phyloP scores from a whole-genome alignment of 2,888 invertebrate genomes.

The Venusia cambrica region DNA sequence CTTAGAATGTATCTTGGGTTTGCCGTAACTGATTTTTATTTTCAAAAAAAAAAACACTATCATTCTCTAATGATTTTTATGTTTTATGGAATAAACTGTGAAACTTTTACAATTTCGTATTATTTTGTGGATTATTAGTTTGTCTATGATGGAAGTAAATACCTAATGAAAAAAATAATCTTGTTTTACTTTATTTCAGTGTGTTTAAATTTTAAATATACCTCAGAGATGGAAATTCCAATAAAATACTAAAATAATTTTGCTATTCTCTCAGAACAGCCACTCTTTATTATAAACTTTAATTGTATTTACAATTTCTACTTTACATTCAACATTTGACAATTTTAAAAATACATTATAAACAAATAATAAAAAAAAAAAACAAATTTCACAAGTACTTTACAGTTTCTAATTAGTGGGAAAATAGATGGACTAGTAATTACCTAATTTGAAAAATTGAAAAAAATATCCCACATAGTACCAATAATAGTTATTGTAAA shows the following conservation, averaged over 20 bases:
- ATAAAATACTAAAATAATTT: slow-evolving; percentile 44
- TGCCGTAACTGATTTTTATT: slow-evolving; percentile 47
- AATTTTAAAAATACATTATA: slow-evolving; percentile 80
- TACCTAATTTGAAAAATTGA: slow-evolving; percentile 64
- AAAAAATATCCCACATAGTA: slow-evolving; percentile 57
- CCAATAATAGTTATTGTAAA: slow-evolving; percentile 27
- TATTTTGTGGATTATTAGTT: slow-evolving; percentile 59
- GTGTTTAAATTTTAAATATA: neutral
- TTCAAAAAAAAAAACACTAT: slow-evolving; percentile 55
- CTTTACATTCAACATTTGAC: slow-evolving; percentile 78
- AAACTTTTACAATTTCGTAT: slow-evolving; percentile 54
- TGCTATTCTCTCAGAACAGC: slow-evolving; percentile 70
- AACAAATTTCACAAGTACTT: slow-evolving; percentile 70
- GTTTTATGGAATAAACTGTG: slow-evolving; percentile 61
- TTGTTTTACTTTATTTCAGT: slow-evolving; percentile 28
- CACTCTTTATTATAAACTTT: slow-evolving; percentile 80
- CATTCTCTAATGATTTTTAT: slow-evolving; percentile 49
- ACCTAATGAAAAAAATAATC: slow-evolving; percentile 45
- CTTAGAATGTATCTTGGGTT: slow-evolving; percentile 46
- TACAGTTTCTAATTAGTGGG: slow-evolving; percentile 68
- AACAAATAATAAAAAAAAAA: slow-evolving; percentile 68
- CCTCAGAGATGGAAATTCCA: neutral
- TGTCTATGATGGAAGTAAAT: slow-evolving; percentile 53
- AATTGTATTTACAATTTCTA: slow-evolving; percentile 80
- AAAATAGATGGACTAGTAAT: slow-evolving; percentile 70